Percentiles rank a stretch among this genome's conserved stretches.
Conservation (phyloP, 2,113 vertebrate genomes). For the Chionomys nivalis region DNA sequence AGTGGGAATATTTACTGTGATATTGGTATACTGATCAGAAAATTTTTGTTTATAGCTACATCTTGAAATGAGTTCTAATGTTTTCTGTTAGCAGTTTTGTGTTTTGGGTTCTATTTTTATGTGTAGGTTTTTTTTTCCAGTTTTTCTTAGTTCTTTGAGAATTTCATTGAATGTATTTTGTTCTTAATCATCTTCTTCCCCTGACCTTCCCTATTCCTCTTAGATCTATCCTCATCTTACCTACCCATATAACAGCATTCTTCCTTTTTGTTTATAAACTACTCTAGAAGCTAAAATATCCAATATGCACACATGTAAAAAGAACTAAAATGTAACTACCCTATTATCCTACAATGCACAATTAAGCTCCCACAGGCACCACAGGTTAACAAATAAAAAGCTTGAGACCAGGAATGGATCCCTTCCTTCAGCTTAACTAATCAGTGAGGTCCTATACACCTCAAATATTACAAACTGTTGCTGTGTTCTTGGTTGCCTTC, state of each 20-base stretch:
- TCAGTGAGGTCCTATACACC: not conserved
- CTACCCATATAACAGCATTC: not conserved
- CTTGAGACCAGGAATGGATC: not conserved
- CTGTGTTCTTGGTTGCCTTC: not conserved
- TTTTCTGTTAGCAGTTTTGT: not conserved
- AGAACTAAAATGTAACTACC: not conserved
- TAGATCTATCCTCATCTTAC: not conserved
- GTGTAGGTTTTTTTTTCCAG: not conserved
- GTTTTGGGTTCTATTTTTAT: not conserved
- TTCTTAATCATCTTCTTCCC: not conserved
- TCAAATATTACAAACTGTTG: not conserved
- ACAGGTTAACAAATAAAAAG: not conserved
- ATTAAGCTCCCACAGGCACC: not conserved
- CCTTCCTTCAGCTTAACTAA: not conserved
- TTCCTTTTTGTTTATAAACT: not conserved
- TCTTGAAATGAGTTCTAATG: not conserved
- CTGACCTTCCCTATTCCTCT: not conserved
- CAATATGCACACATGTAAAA: not conserved
- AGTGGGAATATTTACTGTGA: not conserved
- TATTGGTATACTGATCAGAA: not conserved
- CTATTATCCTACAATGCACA: not conserved
- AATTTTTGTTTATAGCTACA: not conserved
- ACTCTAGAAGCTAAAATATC: not conserved
- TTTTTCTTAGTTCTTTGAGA: not conserved
- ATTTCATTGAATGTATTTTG: not conserved